Evolutionary conservation across 2,888 invertebrate genomes (phyloP).

Genomic region (Rhodophaea formosa): DNA sequence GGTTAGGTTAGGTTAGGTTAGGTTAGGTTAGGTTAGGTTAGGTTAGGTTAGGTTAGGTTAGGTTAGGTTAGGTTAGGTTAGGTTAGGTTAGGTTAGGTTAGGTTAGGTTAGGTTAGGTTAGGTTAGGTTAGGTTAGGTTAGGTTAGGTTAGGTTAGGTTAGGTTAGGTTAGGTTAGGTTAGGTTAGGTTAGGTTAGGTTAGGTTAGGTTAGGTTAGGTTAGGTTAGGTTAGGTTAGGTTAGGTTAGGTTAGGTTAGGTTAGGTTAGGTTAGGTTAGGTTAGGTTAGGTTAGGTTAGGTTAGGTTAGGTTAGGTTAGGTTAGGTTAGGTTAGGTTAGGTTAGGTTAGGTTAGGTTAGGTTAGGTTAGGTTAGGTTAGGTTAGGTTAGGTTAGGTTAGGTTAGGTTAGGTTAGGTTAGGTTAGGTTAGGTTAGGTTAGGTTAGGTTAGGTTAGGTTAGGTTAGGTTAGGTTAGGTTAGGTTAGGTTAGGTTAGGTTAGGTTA

Average conservation of each 20-base stretch:
- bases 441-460: constrained; percentile 21
- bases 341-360: constrained; percentile 28
- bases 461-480: constrained; percentile 21
- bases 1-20: constrained; percentile 24
- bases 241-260: constrained; percentile 23
- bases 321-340: constrained; percentile 27
- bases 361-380: constrained; percentile 20
- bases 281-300: constrained; percentile 22
- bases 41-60: constrained; percentile 24
- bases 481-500: constrained; percentile 21
- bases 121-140: constrained; percentile 24
- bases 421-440: constrained; percentile 20
- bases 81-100: constrained; percentile 24
- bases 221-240: constrained; percentile 24
- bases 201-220: constrained; percentile 26
- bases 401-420: constrained; percentile 3
- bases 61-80: constrained; percentile 24
- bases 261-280: constrained; percentile 23
- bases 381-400: constrained; percentile 6
- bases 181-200: constrained; percentile 24
- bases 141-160: constrained; percentile 24
- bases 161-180: constrained; percentile 24
- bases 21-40: constrained; percentile 24
- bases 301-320: constrained; percentile 25
- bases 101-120: constrained; percentile 24